A percentile compares a stretch with the other conserved stretches of the same genome.
phyloP scores from a whole-genome alignment of 2,888 invertebrate species.

The Norana najaformis region DNA sequence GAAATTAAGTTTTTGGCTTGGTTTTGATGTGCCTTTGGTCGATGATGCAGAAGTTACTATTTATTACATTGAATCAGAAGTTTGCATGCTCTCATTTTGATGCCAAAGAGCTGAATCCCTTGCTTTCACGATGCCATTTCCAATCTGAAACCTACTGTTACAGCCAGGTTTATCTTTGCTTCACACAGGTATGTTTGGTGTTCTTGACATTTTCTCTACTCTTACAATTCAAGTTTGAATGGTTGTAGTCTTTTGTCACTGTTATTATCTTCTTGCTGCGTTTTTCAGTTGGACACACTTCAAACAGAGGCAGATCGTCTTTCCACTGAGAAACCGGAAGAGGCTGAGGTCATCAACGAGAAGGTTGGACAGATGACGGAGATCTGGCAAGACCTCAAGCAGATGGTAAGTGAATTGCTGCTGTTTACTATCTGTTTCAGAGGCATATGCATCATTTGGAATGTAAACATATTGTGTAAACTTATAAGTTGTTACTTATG shows the following conservation, averaged over 20 bases:
- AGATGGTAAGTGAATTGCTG: conserved; percentile 71
- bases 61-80: no score
- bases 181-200: neutral
- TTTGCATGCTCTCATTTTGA: no score
- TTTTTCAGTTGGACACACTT: conserved; percentile 75
- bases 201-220: neutral
- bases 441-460: neutral
- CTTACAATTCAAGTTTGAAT: neutral
- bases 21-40: no score
- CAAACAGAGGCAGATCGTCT: conserved; percentile 90
- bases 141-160: no score
- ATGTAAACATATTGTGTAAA: neutral
- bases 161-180: no score
- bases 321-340: conserved; percentile 88
- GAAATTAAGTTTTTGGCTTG: no score
- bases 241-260: neutral
- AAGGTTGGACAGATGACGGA: conserved; percentile 86
- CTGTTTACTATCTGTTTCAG: neutral
- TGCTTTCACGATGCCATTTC: no score
- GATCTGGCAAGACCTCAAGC: conserved; percentile 94
- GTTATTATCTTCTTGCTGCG: neutral
- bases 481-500: no score
- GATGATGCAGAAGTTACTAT: no score
- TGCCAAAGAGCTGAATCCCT: no score
- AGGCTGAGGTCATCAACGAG: conserved; percentile 65